Evolutionary conservation across 2,888 invertebrate genomes (phyloP).

Genomic region (Luperina testacea): DNA sequence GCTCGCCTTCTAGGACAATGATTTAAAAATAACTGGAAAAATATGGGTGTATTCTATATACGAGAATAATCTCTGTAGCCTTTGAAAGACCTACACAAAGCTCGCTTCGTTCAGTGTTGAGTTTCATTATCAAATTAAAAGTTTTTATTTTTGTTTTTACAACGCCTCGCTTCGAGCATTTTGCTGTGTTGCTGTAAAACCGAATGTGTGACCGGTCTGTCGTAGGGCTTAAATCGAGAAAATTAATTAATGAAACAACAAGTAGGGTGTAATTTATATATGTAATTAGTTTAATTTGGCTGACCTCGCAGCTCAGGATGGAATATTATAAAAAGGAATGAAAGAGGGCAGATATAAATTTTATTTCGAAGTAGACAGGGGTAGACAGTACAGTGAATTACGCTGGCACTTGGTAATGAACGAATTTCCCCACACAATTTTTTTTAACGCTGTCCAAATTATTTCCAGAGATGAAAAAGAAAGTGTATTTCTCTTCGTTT

Average conservation of each 20-base stretch:
- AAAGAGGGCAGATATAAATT: neutral
- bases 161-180: slow-evolving; percentile 25
- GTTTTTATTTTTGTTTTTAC: slow-evolving; percentile 57
- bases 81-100: slow-evolving; percentile 21
- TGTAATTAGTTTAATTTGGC: slow-evolving; percentile 38
- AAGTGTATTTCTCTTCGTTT: neutral
- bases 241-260: slow-evolving; percentile 45
- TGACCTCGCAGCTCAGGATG: neutral
- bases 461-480: neutral
- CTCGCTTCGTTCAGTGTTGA: slow-evolving; percentile 19
- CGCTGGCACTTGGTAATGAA: neutral
- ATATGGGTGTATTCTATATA: neutral
- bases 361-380: neutral
- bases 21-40: neutral
- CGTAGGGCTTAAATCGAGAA: slow-evolving; percentile 32
- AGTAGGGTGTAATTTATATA: slow-evolving; percentile 22
- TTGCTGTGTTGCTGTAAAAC: slow-evolving; percentile 29
- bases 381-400: neutral
- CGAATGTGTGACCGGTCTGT: slow-evolving; percentile 44
- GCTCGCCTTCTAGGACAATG: neutral
- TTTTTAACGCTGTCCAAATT: neutral
- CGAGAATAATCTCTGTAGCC: neutral
- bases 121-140: slow-evolving; percentile 57
- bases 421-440: neutral
- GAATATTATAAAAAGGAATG: slow-evolving; percentile 6